Conservation (phyloP, 2,113 vertebrate species). For the Anolis sagrei region DNA sequence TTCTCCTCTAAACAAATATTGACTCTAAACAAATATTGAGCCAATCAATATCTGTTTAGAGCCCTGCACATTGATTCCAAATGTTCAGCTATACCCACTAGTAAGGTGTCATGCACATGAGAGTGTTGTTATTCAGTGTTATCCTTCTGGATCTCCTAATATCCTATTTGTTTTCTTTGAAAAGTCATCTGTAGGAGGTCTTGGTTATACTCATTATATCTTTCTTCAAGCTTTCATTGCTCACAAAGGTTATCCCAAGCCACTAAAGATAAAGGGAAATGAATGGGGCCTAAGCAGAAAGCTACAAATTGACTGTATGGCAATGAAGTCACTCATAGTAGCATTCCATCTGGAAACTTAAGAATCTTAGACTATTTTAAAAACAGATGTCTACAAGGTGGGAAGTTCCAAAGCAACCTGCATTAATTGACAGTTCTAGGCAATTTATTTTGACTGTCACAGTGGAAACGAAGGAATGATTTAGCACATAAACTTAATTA, state of each 20-base stretch:
- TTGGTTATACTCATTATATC: neutral
- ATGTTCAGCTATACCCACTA: neutral
- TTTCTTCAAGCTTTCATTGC: neutral
- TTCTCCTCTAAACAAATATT: too few relatives aligned
- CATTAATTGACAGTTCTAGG: constrained; percentile 10
- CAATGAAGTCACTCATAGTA: neutral
- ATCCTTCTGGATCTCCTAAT: neutral
- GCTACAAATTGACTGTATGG: neutral
- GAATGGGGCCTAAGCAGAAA: neutral
- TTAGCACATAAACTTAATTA: constrained; percentile 23
- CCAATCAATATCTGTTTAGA: neutral
- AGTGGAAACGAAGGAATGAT: constrained; percentile 4
- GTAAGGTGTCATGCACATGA: neutral
- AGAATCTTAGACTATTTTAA: neutral
- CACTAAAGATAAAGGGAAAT: neutral
- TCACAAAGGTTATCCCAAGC: neutral
- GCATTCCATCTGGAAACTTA: neutral
- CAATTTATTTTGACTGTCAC: constrained; percentile 12
- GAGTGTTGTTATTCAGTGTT: too few relatives aligned
- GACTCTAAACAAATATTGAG: neutral
- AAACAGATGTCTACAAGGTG: neutral
- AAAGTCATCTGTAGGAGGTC: neutral
- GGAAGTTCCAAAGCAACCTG: neutral
- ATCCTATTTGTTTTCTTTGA: neutral
- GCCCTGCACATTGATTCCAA: neutral